A percentile compares a stretch with the other conserved stretches of the same genome.
Conservation (phyloP, 2,888 invertebrate species). For the Lepidochitona cinerea region DNA sequence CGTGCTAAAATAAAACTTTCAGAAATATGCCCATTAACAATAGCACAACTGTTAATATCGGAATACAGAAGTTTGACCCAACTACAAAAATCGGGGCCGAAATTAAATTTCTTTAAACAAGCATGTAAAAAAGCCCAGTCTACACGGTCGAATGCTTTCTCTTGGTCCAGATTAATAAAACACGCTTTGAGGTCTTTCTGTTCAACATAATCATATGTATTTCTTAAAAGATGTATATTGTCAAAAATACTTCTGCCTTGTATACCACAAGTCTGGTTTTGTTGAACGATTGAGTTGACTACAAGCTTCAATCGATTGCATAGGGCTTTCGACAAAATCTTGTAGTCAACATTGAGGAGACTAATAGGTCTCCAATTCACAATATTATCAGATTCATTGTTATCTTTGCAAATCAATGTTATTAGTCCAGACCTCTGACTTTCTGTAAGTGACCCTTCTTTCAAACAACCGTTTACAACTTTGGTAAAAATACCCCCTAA, state of each 20-base stretch:
- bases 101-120: slow-evolving; percentile 30
- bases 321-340: slow-evolving; percentile 37
- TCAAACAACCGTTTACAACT: slow-evolving; percentile 18
- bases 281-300: slow-evolving; percentile 24
- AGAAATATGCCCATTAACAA: background rate
- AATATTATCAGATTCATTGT: slow-evolving; percentile 20
- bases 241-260: slow-evolving; percentile 38
- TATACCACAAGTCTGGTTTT: slow-evolving; percentile 37
- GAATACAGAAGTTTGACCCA: slow-evolving; percentile 26
- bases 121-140: slow-evolving; percentile 33
- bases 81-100: slow-evolving; percentile 31
- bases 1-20: background rate
- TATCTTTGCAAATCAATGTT: slow-evolving; percentile 36
- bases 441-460: slow-evolving; percentile 15
- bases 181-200: slow-evolving; percentile 27
- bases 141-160: slow-evolving; percentile 43
- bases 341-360: slow-evolving; percentile 36
- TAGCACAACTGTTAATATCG: background rate
- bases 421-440: slow-evolving; percentile 21
- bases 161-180: slow-evolving; percentile 41
- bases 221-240: slow-evolving; percentile 33
- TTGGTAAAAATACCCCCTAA: background rate
- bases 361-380: slow-evolving; percentile 40
- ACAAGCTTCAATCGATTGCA: slow-evolving; percentile 27
- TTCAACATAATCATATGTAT: slow-evolving; percentile 34